A percentile compares a stretch with the other conserved stretches of the same genome.
These are phyloP conservation scores for Meriones unguiculatus DNA, from an alignment of 2,113 vertebrate species.

Conservation along the genomic window DNA sequence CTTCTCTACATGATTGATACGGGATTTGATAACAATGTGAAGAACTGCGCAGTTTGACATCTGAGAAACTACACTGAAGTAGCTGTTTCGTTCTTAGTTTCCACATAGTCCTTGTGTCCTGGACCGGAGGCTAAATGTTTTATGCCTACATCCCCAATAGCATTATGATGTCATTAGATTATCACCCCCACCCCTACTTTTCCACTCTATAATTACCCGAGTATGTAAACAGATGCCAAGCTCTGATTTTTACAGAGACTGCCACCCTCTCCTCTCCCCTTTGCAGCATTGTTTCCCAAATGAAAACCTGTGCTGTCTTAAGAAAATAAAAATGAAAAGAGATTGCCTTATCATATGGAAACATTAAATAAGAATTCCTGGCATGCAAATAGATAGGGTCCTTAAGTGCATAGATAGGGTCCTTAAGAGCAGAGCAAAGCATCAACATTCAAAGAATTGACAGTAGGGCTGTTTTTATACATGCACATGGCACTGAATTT, in stretches of 20 bases:
- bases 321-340: background rate
- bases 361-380: background rate
- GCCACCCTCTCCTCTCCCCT: background rate
- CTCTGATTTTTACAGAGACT: background rate
- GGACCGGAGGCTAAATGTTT: background rate
- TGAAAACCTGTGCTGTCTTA: background rate
- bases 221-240: background rate
- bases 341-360: background rate
- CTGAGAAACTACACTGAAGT: background rate
- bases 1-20: background rate
- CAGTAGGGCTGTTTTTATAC: background rate
- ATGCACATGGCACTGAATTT: too few species aligned
- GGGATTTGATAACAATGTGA: background rate
- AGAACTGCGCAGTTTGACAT: background rate
- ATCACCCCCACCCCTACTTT: background rate
- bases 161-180: background rate
- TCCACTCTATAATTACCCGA: background rate
- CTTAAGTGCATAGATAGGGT: background rate
- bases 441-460: background rate
- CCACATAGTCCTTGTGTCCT: background rate
- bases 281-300: background rate
- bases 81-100: background rate
- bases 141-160: background rate
- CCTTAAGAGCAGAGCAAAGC: background rate
- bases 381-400: background rate